Evolutionary conservation across 1,140 invertebrate species (phyloP).

Genomic region (Neotoxoptera formosana): DNA sequence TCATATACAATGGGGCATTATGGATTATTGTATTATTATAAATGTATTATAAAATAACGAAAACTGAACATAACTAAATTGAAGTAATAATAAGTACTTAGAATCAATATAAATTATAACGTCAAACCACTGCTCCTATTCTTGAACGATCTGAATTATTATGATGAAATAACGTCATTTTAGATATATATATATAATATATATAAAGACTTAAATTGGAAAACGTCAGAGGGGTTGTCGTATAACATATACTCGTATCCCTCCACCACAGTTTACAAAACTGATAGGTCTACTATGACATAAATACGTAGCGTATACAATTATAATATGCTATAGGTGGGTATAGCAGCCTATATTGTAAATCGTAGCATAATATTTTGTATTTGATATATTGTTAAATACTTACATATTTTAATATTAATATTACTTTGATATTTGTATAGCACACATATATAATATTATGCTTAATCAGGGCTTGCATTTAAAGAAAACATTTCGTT

Average conservation of each 20-base stretch:
- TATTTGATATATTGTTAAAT: no score
- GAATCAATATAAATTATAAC: neutral
- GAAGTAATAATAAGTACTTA: neutral
- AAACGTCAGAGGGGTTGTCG: neutral
- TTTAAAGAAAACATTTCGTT: no score
- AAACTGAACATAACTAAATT: neutral
- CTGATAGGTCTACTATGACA: neutral
- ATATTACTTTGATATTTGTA: no score
- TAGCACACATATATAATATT: no score
- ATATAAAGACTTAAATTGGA: neutral
- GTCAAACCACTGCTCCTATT: neutral
- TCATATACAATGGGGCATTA: neutral
- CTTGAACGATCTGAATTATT: neutral
- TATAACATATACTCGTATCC: no score
- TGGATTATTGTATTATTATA: neutral
- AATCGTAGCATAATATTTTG: neutral
- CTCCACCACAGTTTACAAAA: no score
- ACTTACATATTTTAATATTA: no score
- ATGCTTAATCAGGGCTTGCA: no score
- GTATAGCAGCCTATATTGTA: neutral
- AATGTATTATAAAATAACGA: neutral
- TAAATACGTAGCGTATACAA: neutral
- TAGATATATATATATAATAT: neutral
- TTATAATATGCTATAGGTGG: neutral
- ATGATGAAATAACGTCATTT: neutral